Conservation (phyloP, 1,140 invertebrate genomes). For the Neodiprion virginianus region DNA sequence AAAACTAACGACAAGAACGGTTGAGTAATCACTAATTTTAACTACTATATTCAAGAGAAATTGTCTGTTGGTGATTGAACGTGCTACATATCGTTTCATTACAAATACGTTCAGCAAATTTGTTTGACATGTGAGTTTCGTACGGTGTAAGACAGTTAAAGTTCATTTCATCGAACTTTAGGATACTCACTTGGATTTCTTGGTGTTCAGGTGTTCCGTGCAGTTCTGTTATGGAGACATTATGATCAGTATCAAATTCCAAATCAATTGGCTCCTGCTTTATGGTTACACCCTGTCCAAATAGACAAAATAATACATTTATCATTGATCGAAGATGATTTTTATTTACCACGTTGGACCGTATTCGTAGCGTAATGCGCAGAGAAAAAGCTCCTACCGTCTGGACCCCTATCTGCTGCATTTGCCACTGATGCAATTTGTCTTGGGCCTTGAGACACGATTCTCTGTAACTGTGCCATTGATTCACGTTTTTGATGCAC, state of each 20-base stretch:
- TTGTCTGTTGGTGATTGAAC: too few species aligned
- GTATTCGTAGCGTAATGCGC: not conserved
- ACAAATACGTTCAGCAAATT: too few species aligned
- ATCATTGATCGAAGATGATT: not conserved
- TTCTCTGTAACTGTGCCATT: slow-evolving; percentile 58
- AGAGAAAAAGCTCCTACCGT: not conserved
- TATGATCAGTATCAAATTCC: slow-evolving; percentile 37
- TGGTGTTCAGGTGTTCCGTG: not conserved
- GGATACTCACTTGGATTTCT: not conserved
- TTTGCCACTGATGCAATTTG: slow-evolving; percentile 55
- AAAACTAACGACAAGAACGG: too few species aligned
- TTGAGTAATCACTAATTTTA: too few species aligned
- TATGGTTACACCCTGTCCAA: slow-evolving; percentile 37
- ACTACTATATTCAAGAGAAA: too few species aligned
- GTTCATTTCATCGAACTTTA: too few species aligned
- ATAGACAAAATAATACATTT: not conserved
- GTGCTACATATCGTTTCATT: too few species aligned
- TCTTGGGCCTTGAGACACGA: slow-evolving; percentile 54
- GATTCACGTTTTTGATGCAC: slow-evolving; percentile 54
- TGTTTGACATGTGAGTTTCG: too few species aligned
- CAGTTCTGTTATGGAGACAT: slow-evolving; percentile 34
- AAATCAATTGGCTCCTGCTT: slow-evolving; percentile 52
- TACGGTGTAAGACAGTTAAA: too few species aligned
- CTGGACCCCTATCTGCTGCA: slow-evolving; percentile 30
- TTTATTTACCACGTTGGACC: slow-evolving; percentile 8